A percentile compares a stretch with the other conserved stretches of the same genome.
phyloP scores from a whole-genome alignment of 2,113 vertebrate species.

The Caranx melampygus region DNA sequence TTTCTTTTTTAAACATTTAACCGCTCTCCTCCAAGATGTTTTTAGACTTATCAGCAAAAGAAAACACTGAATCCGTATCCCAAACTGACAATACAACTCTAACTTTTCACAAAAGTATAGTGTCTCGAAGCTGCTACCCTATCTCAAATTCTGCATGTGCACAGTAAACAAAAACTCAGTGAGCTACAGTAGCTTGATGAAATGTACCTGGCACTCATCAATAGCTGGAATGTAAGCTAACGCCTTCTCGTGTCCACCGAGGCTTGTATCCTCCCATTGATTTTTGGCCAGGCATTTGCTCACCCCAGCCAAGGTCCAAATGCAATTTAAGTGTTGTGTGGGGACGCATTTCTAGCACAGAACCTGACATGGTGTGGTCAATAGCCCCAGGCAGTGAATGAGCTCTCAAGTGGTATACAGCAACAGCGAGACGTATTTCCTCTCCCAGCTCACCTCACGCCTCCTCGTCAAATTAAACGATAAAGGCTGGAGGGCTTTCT shows the following conservation, averaged over 20 bases:
- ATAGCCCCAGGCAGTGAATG: constrained; percentile 76
- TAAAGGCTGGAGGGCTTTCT: constrained; percentile 72
- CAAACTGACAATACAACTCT: constrained; percentile 8
- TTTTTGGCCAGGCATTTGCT: constrained; percentile 77
- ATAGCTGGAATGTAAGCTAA: constrained; percentile 75
- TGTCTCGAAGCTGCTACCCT: constrained; percentile 3
- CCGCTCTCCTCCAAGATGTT: constrained; percentile 26
- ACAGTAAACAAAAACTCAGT: constrained; percentile 54
- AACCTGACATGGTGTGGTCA: constrained; percentile 80
- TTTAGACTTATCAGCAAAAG: constrained; percentile 26
- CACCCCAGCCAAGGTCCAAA: constrained; percentile 74
- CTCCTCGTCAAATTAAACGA: constrained; percentile 78
- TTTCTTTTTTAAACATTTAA: constrained; percentile 72
- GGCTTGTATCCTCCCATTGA: constrained; percentile 78
- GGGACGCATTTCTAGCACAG: constrained; percentile 72
- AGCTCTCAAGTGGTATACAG: constrained; percentile 77
- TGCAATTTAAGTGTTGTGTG: constrained; percentile 79
- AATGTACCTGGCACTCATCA: constrained; percentile 78
- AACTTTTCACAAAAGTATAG: constrained; percentile 20
- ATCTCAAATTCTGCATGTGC: constrained; percentile 55
- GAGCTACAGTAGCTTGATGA: constrained; percentile 69
- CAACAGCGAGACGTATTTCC: constrained; percentile 74
- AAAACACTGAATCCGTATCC: constrained; percentile 18
- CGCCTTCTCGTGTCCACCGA: constrained; percentile 66
- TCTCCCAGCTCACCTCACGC: constrained; percentile 80